These are phyloP conservation scores for Meles meles DNA, from an alignment of 2,113 vertebrate genomes.

Conservation along the genomic window DNA sequence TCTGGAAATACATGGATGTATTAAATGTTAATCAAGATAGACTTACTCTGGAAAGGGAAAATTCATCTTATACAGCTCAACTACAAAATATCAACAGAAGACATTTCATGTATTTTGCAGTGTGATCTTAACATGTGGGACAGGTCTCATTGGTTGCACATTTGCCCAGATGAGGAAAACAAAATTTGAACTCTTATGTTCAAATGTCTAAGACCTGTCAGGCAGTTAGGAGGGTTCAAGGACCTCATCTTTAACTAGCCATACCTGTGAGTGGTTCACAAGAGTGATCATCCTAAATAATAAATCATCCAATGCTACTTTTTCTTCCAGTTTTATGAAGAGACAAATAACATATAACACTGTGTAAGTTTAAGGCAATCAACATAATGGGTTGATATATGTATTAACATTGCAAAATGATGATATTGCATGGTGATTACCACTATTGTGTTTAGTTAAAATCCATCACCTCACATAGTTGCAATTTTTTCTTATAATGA, in stretches of 20 bases:
- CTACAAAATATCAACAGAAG: background rate
- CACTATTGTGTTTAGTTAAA: too few relatives aligned
- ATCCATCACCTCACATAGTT: too few relatives aligned
- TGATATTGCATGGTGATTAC: too few relatives aligned
- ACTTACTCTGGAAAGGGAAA: background rate
- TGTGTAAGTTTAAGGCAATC: too few relatives aligned
- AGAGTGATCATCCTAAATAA: background rate
- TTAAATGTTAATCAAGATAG: background rate
- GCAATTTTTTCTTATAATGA: too few relatives aligned
- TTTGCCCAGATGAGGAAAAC: background rate
- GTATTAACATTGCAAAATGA: too few relatives aligned
- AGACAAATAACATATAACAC: too few relatives aligned
- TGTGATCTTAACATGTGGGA: background rate
- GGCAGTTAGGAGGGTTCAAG: background rate
- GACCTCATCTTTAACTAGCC: background rate
- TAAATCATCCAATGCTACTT: too few relatives aligned
- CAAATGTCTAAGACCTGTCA: background rate
- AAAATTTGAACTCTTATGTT: background rate
- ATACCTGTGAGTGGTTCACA: background rate
- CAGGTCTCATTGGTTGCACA: background rate
- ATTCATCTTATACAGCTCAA: background rate
- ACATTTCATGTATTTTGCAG: background rate
- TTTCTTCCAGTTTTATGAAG: too few relatives aligned
- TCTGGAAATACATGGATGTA: background rate
- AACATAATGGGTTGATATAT: too few relatives aligned